Evolutionary conservation across 2,888 invertebrate genomes (phyloP).

Genomic region (Phaonia tiefii): DNA sequence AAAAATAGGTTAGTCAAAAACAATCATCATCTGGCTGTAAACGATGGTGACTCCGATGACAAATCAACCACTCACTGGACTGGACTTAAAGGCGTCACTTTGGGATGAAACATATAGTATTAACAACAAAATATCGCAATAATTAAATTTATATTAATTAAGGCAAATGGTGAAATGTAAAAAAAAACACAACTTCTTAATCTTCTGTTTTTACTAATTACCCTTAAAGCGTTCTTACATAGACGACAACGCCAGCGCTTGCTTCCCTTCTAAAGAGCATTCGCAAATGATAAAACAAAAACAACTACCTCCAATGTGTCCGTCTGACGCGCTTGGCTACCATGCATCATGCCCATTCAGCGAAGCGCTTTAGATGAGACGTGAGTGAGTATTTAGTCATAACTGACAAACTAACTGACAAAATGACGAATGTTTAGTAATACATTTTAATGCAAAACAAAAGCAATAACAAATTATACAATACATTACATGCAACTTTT

Average conservation of each 20-base stretch:
- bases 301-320: background rate
- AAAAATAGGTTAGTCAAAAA: constrained; percentile 9
- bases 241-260: too few relatives aligned
- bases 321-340: background rate
- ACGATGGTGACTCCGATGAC: background rate
- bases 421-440: constrained; percentile 66
- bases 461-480: constrained; percentile 32
- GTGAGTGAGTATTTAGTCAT: constrained; percentile 60
- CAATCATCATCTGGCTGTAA: background rate
- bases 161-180: constrained; percentile 16
- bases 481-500: constrained; percentile 51
- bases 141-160: constrained; percentile 65
- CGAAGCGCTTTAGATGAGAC: background rate
- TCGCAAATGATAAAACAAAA: constrained; percentile 33
- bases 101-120: background rate
- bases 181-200: constrained; percentile 24
- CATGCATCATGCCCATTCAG: background rate
- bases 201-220: constrained; percentile 39
- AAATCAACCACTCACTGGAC: background rate
- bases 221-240: constrained; percentile 14
- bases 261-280: too few relatives aligned
- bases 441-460: constrained; percentile 58
- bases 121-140: constrained; percentile 61
- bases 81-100: background rate
- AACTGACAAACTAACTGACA: constrained; percentile 66